These are phyloP conservation scores for Ailuropoda melanoleuca DNA, from an alignment of 2,113 vertebrate species.

Conservation along the genomic window DNA sequence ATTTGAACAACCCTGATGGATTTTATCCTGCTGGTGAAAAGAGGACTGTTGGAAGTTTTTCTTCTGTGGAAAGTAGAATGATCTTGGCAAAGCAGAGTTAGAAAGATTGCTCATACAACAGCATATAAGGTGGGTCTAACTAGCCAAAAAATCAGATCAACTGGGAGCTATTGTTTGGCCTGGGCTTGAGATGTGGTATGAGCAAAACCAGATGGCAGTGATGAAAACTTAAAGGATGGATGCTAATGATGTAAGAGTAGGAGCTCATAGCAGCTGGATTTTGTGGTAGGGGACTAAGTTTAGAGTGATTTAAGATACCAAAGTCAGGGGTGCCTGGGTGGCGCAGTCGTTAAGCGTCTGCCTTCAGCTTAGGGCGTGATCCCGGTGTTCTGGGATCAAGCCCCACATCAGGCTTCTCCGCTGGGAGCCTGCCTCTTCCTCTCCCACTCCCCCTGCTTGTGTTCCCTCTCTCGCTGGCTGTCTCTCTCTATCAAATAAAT, in stretches of 20 bases:
- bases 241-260: background rate
- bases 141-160: background rate
- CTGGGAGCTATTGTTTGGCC: background rate
- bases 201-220: background rate
- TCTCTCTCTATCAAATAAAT: no score
- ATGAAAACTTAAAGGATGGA: background rate
- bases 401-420: no score
- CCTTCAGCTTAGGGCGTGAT: no score
- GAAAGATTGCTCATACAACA: background rate
- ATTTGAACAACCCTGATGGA: background rate
- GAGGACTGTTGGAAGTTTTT: background rate
- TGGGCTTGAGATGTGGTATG: background rate
- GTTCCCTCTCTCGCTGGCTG: no score
- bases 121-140: background rate
- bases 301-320: background rate
- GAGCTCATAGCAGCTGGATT: background rate
- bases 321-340: no score
- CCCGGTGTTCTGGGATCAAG: no score
- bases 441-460: no score
- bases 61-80: background rate
- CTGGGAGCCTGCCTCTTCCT: no score
- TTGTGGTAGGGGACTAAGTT: background rate
- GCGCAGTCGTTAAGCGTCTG: no score
- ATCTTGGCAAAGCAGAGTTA: background rate
- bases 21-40: background rate